Evolutionary conservation across 2,113 vertebrate species (phyloP).

Genomic region (Stictonetta naevosa): DNA sequence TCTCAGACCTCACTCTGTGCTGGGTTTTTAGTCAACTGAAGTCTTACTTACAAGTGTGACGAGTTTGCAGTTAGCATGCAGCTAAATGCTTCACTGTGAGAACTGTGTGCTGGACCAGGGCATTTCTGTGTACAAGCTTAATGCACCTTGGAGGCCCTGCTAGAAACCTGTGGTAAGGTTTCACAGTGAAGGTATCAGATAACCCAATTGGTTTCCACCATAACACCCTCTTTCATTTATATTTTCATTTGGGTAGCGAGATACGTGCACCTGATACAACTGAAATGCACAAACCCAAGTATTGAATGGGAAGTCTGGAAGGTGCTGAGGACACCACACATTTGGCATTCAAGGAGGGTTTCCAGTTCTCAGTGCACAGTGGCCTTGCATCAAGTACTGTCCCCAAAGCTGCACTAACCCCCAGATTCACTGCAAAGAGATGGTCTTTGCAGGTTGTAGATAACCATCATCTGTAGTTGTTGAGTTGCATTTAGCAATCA

Average conservation of each 20-base stretch:
- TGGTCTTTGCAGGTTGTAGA: neutral
- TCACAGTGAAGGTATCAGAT: neutral
- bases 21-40: neutral
- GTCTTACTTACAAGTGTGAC: neutral
- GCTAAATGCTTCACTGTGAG: neutral
- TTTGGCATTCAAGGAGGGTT: neutral
- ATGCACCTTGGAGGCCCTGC: neutral
- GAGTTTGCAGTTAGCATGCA: neutral
- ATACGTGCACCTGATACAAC: neutral
- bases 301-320: neutral
- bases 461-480: neutral
- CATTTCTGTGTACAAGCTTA: neutral
- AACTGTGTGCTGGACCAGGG: neutral
- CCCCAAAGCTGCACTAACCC: neutral
- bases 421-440: neutral
- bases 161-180: neutral
- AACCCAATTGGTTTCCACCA: neutral
- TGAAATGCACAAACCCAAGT: neutral
- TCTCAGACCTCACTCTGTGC: neutral
- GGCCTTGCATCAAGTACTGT: neutral
- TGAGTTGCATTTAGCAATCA: constrained; percentile 26
- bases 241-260: neutral
- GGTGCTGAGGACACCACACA: neutral
- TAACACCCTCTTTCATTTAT: neutral
- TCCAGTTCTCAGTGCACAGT: neutral